Conservation (phyloP, 2,888 invertebrate genomes). For the Elysia crispata region DNA sequence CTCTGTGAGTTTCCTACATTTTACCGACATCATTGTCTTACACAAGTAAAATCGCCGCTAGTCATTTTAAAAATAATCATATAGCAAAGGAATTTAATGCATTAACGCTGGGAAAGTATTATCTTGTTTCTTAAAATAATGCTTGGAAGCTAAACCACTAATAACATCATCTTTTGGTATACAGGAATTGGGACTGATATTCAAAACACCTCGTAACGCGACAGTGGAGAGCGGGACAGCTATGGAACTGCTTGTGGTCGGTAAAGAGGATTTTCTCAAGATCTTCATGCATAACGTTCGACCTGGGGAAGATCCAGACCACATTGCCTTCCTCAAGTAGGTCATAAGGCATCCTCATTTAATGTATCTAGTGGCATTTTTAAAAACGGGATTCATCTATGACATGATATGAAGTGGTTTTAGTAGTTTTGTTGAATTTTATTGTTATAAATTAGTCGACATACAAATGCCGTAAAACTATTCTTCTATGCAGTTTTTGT, state of each 20-base stretch:
- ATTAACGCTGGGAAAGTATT: too few species aligned
- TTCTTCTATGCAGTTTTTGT: too few species aligned
- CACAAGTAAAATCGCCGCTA: too few species aligned
- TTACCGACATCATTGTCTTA: not conserved
- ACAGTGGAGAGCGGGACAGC: slow-evolving; percentile 65
- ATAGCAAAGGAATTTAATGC: too few species aligned
- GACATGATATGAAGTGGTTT: too few species aligned
- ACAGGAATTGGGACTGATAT: slow-evolving; percentile 65
- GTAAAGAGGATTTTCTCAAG: slow-evolving; percentile 64
- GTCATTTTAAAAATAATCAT: too few species aligned
- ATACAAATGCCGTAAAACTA: too few species aligned
- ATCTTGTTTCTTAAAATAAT: too few species aligned
- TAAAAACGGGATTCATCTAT: not conserved
- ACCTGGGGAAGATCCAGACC: slow-evolving; percentile 61
- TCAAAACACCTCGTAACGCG: slow-evolving; percentile 64
- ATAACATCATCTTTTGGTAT: too few species aligned
- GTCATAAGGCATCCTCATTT: not conserved
- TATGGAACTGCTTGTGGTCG: slow-evolving; percentile 65
- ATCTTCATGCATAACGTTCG: slow-evolving; percentile 61
- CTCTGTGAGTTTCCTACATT: not conserved
- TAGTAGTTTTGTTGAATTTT: too few species aligned
- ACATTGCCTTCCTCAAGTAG: slow-evolving; percentile 68
- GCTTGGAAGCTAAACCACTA: too few species aligned
- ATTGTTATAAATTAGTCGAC: too few species aligned
- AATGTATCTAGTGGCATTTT: not conserved